These are phyloP conservation scores for Channa maculata DNA, from an alignment of 2,113 vertebrate genomes.

Conservation along the genomic window DNA sequence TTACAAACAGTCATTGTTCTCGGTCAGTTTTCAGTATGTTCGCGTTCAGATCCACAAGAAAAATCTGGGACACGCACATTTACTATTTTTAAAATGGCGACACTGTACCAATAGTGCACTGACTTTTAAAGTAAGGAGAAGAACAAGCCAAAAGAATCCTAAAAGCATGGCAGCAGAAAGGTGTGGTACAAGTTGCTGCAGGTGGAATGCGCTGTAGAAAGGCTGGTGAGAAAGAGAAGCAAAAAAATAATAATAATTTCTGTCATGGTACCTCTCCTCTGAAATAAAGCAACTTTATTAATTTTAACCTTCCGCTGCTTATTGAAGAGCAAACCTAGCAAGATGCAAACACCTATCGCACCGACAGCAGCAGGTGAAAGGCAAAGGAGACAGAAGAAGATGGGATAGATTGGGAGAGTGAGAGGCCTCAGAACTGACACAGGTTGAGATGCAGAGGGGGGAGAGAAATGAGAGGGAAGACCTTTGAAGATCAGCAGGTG, in stretches of 20 bases:
- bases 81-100: too few species aligned
- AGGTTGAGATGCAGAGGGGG: constrained; percentile 46
- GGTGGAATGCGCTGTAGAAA: constrained; percentile 25
- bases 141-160: constrained; percentile 17
- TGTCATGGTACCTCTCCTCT: constrained; percentile 23
- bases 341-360: constrained; percentile 51
- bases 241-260: constrained; percentile 31
- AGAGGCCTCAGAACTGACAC: constrained; percentile 38
- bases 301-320: constrained; percentile 46
- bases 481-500: constrained; percentile 77
- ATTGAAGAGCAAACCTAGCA: constrained; percentile 45
- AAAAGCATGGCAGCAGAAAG: constrained; percentile 8
- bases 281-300: constrained; percentile 40
- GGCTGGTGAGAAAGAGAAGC: constrained; percentile 22
- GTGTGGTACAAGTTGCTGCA: constrained; percentile 28
- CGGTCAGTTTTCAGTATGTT: too few species aligned
- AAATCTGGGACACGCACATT: too few species aligned
- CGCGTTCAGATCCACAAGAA: too few species aligned
- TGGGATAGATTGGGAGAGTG: constrained; percentile 30
- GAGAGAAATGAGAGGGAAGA: constrained; percentile 40
- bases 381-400: constrained; percentile 35
- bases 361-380: constrained; percentile 32
- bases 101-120: constrained; percentile 6
- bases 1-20: too few species aligned
- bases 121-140: neutral